Evolutionary conservation across 2,888 invertebrate species (phyloP), one percentile per base, ranked within the genome.

Genomic region (Unio pictorum): DNA sequence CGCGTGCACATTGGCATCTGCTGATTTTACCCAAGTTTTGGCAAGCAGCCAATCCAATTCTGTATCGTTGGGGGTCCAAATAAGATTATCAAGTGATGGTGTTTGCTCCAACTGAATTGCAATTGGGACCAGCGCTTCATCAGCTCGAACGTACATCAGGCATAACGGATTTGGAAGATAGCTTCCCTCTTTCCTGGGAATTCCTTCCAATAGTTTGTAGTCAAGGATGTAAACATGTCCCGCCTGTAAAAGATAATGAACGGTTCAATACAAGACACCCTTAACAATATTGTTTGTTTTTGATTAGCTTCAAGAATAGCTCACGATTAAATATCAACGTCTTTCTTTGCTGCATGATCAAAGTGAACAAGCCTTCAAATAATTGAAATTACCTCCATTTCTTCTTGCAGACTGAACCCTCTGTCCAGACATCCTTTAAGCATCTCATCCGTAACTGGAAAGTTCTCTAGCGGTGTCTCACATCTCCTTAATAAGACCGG

Each of bases 141-240:
- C 60, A 17, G 61, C 26, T 28, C 71, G 63, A 15, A 74, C 77
- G 63, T 74, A 77, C 20, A 77, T 69, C 77, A 77, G 71, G 30
- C 69, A 69, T 17, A 73, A 55, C 20, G 77, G 71, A 57, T 71
- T 71, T 18, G 77, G 61, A 15, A 77, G 61, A 54, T 62, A 73
- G 4, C 66, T 68, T 7, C 64, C 67, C 6, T 26, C 26, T 4
- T 54, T 28, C 66, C 72, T 60, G n/a, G 66, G 60, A 45, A 77
- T 68, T 18, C 68, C 72, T 20, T 69, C 61, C n/a, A 77, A 57
- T 23, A 71, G 59, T 17, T 64, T 64, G 62, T 73, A 77, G 65
- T 77, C 71, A n/a, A 73, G 68, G 61, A 69, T 73, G 57, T 77
- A 77, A 18, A 77, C 63, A 55, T 77, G 73, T 17, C 77, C 77